phyloP scores from a whole-genome alignment of 1,140 invertebrate species.

The Rhyzopertha dominica region DNA sequence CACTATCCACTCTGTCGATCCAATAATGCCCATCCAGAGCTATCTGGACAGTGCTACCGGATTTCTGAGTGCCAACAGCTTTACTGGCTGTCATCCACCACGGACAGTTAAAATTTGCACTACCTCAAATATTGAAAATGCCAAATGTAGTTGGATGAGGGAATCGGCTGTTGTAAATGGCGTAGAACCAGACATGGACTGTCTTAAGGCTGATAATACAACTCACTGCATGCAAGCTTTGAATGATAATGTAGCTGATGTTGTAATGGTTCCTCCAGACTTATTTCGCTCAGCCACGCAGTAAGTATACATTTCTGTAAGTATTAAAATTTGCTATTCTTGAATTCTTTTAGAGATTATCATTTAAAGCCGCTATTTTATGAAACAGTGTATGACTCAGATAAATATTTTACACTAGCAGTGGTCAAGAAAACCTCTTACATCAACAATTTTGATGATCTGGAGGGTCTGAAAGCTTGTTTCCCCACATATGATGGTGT shows the following conservation, averaged over 20 bases:
- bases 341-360: conserved; percentile 49
- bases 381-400: conserved; percentile 56
- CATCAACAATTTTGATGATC: conserved; percentile 55
- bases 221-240: conserved; percentile 63
- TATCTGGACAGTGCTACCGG: conserved; percentile 55
- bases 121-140: conserved; percentile 57
- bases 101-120: conserved; percentile 58
- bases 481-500: conserved; percentile 62
- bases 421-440: conserved; percentile 60
- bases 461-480: conserved; percentile 64
- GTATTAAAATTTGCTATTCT: conserved; percentile 2
- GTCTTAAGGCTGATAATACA: conserved; percentile 50
- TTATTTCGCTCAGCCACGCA: conserved; percentile 53
- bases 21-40: conserved; percentile 51
- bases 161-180: conserved; percentile 65
- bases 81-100: conserved; percentile 58
- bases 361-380: conserved; percentile 61
- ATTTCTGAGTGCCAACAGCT: conserved; percentile 54
- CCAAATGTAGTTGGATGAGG: conserved; percentile 70
- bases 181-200: conserved; percentile 67
- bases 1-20: conserved; percentile 46
- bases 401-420: conserved; percentile 61
- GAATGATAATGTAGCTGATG: conserved; percentile 55
- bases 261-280: conserved; percentile 57
- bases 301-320: conserved; percentile 14